Base-by-base conservation (phyloP, 92 coral and sea anemone species). In the Heteractis magnifica region DNA sequence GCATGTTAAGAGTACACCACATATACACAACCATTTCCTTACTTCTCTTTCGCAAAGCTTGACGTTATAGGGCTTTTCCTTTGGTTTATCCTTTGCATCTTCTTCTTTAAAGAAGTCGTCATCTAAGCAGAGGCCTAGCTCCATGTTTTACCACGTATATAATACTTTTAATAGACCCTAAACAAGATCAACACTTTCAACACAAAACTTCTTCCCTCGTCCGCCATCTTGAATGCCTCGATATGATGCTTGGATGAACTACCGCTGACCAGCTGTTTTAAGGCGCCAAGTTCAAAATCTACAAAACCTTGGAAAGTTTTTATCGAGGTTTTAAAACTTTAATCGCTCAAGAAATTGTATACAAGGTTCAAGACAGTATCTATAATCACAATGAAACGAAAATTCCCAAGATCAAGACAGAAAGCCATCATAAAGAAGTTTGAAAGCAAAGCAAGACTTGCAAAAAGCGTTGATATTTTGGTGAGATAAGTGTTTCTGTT, bases 401-500 rank as follows among this genome's bases (percentile, higher is more conserved):
- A 79, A 11, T 94, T 96, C 83, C 98, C 99, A 72, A 92, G 99
- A 56, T 84, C 93, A 16, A 90, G 85, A 58, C 99, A 88, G 81
- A 94, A 90, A 84, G 90, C 91, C 34, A 94, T 96, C 86, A 84
- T 96, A 15, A 96, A 92, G 94, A 94, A 84, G 77, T 89, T 85
- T 72, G 90, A 94, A 78, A 86, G 87, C 49, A 91, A 90, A 75
- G 97, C 94, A 64, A 88, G 98, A 75, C 76, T 96, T 49, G 93
- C 93, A 16, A 91, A 93, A 79, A 90, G 92, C 85, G 98, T 86
- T 19, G 99, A 96, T 81, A 90, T 90, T 81, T 82, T 96, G 98
- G 99, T 96, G 87, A 84, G 65, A 56, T 53, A 0, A 0, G 12
- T 64, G 44, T 77, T 11, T 13, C 26, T 50, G 23, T 44, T 53